Evolutionary conservation across 2,888 invertebrate genomes (phyloP).

Genomic region (Disparrhopalites patrizii): DNA sequence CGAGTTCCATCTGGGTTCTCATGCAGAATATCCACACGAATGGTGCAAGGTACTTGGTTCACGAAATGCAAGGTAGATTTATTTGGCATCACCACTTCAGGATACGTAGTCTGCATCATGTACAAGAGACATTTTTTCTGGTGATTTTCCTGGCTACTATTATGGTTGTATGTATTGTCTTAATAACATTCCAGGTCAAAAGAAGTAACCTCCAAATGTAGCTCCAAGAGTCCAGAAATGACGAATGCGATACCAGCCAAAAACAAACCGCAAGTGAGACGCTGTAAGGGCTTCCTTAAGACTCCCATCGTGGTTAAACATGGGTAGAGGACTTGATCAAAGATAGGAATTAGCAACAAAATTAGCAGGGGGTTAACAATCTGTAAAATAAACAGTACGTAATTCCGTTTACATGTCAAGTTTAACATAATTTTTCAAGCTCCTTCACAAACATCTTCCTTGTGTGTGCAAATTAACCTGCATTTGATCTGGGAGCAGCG

Average conservation of each 20-base stretch:
- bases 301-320: conserved; percentile 48
- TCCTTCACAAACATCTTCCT: no score
- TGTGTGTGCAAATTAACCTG: conserved; percentile 51
- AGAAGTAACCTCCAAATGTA: conserved; percentile 51
- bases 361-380: conserved; percentile 54
- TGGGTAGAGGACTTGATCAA: conserved; percentile 54
- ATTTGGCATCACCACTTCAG: conserved; percentile 32
- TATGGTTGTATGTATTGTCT: neutral
- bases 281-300: conserved; percentile 53
- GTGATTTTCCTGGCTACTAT: neutral
- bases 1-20: neutral
- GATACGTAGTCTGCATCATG: conserved; percentile 49
- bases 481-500: conserved; percentile 56
- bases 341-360: conserved; percentile 54
- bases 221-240: conserved; percentile 55
- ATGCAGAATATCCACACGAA: conserved; percentile 48
- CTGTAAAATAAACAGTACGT: conserved; percentile 5
- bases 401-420: neutral
- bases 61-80: conserved; percentile 59
- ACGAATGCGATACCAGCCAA: conserved; percentile 55
- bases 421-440: neutral
- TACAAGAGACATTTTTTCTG: no score
- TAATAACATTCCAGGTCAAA: neutral
- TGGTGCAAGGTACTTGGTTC: conserved; percentile 62
- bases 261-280: conserved; percentile 56